Base-by-base conservation (phyloP, 2,113 vertebrate genomes). In the Sorex fumeus region DNA sequence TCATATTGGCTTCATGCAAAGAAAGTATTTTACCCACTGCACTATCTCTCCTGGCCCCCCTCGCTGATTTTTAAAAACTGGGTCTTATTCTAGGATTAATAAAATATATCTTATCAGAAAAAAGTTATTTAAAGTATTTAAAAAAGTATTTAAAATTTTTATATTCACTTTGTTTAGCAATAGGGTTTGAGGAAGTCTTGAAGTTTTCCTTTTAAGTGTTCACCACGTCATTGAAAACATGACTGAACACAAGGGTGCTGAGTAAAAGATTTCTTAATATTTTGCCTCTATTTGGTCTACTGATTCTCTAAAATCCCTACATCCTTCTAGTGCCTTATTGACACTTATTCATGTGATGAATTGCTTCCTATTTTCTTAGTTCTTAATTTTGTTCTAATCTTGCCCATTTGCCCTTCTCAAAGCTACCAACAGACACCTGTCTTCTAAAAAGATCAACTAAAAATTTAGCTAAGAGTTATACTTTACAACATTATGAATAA, bases 271-370 rank as follows among this genome's bases (percentile, higher is more conserved):
- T 71, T 71, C 53, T 70, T 75, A 71, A 30, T 80, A 91, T 50
- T 92, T 92, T 79, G 23, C 9, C 13, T 27, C 43, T 32, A 82
- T 34, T 47, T 50, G 43, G 11, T 83, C 32, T 72, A 88, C 40
- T 81, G 25, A 4, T 80, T 92, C 71, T 25, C 71, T 25, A 84
- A 71, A 69, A 79, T 1, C 57, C 34, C 50, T 12, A 87, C 43
- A 4, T 81, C 45, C 12, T 32, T 89, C 76, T 66, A 87, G 9
- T 57, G 45, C 2, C 32, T 11, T 66, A 10, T 72, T 50, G 15
- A 67, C 28, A 60, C 84, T 88, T 90, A 15, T 72, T 94, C 71
- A 57, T 43, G 21, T 74, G 45, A 85, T 85, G 71, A 82, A 47
- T 76, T 81, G n/a, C 69, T 91, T 90, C 43, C 16, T 60, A 45